Evolutionary conservation across 1,140 invertebrate species (phyloP).

Genomic region (Spodoptera frugiperda): DNA sequence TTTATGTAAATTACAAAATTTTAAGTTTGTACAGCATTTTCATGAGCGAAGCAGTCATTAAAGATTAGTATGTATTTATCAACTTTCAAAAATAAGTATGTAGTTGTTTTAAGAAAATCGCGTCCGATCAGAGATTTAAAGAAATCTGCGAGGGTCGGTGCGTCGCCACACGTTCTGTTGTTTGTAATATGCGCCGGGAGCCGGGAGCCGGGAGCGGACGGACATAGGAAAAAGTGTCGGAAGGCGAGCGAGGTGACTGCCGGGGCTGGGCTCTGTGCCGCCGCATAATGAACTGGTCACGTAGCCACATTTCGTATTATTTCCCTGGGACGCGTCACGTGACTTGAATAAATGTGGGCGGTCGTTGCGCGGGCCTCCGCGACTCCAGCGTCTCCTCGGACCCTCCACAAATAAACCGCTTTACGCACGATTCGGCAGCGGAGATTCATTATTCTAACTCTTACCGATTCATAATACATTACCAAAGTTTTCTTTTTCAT

Average conservation of each 20-base stretch:
- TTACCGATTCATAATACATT: conserved; percentile 78
- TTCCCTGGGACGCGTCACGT: conserved; percentile 83
- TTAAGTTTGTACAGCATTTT: not conserved
- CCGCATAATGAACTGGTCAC: conserved; percentile 85
- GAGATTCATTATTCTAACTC: conserved; percentile 84
- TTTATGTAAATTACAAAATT: conserved; percentile 29
- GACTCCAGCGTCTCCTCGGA: conserved; percentile 68
- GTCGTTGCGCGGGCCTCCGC: conserved; percentile 61
- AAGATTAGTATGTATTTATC: not conserved
- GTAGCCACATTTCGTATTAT: conserved; percentile 86
- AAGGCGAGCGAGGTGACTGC: conserved; percentile 63
- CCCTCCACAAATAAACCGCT: conserved; percentile 84
- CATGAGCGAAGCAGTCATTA: not conserved
- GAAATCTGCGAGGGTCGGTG: conserved; percentile 49
- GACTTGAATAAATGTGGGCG: conserved; percentile 81
- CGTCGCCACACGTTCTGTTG: conserved; percentile 59
- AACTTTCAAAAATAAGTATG: too few species aligned
- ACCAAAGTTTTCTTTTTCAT: conserved; percentile 54
- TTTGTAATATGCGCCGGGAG: conserved; percentile 60
- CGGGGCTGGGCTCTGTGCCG: conserved; percentile 63
- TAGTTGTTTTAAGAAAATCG: conserved; percentile 8
- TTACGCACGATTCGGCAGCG: conserved; percentile 82
- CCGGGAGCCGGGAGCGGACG: conserved; percentile 32
- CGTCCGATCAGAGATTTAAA: conserved; percentile 37
- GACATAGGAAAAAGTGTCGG: conserved; percentile 56